Base-by-base conservation (phyloP, 1,140 invertebrate species). In the Magallana gigas region DNA sequence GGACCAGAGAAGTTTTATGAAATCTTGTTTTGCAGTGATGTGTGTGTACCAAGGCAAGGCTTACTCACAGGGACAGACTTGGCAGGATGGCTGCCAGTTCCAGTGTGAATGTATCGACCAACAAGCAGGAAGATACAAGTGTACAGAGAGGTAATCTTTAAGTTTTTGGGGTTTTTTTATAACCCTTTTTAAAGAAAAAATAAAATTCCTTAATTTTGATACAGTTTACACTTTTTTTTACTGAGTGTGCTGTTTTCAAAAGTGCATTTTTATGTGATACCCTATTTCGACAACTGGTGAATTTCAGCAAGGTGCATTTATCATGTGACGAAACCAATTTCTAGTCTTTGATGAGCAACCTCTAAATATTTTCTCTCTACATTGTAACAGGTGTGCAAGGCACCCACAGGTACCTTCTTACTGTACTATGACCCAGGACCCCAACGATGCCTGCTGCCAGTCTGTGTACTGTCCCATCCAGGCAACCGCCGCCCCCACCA, bases 31-130 rank as follows among this genome's bases (percentile, higher is more conserved):
- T 86, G 8, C 84, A 92, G 92, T 89, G 58, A 88, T 88, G 18
- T 92, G 92, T 88, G 88, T 89, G 18, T 92, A 92, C 87, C 88
- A 92, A 36, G 90, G 91, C 16, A 82, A 87, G 8, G 84, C 84
- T 29, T 93, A 93, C 84, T 84, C 56, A 12, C 88, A 91, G 59
- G 91, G 90, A 57, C 87, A 92, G 83, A 91, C 87, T 56, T 93
- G 92, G 92, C 87, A 91, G n/a, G 92, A 93, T 89, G 91, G 91
- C 4, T 93, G 92, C 83, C 62, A 91, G 18, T 92, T 88, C 85
- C 88, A 83, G 11, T 93, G 92, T 85, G 90, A 91, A 80, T 93
- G 92, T 91, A 62, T 88, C 36, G 91, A 93, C 83, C 88, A 86
- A n/a, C 76, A 64, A 11, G 86, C 64, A 58, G 92, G 92, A 68